Base-by-base conservation (phyloP, 2,888 invertebrate genomes). In the Hyles lineata region DNA sequence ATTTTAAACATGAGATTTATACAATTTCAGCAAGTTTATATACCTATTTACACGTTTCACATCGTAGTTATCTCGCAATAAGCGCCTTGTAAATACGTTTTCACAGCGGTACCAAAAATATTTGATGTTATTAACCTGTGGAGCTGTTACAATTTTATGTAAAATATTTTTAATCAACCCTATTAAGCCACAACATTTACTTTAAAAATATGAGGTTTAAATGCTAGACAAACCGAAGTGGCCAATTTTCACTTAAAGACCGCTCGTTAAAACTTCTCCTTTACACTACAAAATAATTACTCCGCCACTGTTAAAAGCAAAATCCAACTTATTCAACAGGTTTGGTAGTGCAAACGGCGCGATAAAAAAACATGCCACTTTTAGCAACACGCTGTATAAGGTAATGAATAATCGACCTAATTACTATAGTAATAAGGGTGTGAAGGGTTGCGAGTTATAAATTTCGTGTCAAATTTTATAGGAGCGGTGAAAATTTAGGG, bases 351-450 rank as follows among this genome's bases (percentile, higher is more conserved):
- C 15, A 17, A 61, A 23, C 11, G 15, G 23, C 25, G 61, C 25
- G 21, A 59, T 4, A 61, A 25, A 23, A 60, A 61, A 25, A 25
- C 23, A 61, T 25, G 21, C n/a, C 43, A 43, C 15, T 43, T 62
- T 62, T 11, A n/a, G 35, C 32, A 63, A 35, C 35, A 35, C 5
- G 9, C 63, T 63, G 29, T 63, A 35, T 35, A n/a, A n/a, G 9
- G 19, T 9, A 35, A 21, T 21, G 63, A 35, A 35, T 63, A 35
- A 63, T 35, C 35, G 63, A 63, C 63, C 63, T 63, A 63, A 63
- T 63, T 21, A 21, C 61, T 4, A 62, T n/a, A 63, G 32, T 9
- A 35, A 63, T 63, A 63, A 63, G 63, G 63, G 23, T 60, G 25
- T 50, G 23, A n/a, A 62, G 7, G 21, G 29, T 62, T 21, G 21